Percentiles rank a stretch among this genome's conserved stretches.
These are phyloP conservation scores for Nothocercus julius DNA, from an alignment of 2,113 vertebrate species.

Conservation along the genomic window DNA sequence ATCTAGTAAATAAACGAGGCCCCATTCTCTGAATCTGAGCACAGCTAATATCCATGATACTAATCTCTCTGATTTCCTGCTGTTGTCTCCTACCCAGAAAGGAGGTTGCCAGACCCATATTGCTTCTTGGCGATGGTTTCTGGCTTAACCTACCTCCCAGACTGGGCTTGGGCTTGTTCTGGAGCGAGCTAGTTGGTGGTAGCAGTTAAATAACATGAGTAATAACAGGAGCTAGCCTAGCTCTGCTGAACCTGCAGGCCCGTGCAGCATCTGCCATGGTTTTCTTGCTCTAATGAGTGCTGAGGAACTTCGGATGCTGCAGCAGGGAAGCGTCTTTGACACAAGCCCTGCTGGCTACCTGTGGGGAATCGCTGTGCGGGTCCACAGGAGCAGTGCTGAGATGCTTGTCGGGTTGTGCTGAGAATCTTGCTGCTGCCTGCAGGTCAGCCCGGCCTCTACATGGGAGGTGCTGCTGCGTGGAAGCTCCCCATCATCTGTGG, in stretches of 20 bases:
- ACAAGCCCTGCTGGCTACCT: neutral
- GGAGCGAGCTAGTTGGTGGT: too few species aligned
- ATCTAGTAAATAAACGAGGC: neutral
- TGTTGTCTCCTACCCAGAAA: neutral
- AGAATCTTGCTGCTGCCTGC: neutral
- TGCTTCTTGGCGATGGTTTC: neutral
- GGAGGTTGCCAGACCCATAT: neutral
- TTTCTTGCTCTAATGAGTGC: neutral
- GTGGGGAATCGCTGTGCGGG: too few species aligned
- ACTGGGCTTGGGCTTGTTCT: neutral
- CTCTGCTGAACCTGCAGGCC: too few species aligned
- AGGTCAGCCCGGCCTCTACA: neutral
- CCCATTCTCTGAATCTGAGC: neutral
- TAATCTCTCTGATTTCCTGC: neutral
- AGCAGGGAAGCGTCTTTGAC: neutral
- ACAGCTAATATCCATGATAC: neutral
- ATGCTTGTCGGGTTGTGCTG: neutral
- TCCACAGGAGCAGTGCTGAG: neutral
- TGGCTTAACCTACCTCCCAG: neutral
- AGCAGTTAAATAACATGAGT: too few species aligned
- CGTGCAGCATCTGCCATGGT: too few species aligned
- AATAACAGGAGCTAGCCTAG: too few species aligned
- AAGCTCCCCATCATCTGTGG: neutral
- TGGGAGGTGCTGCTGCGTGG: neutral
- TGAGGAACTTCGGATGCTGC: neutral